phyloP scores from a whole-genome alignment of 2,888 invertebrate species.

The Julus scanicus region DNA sequence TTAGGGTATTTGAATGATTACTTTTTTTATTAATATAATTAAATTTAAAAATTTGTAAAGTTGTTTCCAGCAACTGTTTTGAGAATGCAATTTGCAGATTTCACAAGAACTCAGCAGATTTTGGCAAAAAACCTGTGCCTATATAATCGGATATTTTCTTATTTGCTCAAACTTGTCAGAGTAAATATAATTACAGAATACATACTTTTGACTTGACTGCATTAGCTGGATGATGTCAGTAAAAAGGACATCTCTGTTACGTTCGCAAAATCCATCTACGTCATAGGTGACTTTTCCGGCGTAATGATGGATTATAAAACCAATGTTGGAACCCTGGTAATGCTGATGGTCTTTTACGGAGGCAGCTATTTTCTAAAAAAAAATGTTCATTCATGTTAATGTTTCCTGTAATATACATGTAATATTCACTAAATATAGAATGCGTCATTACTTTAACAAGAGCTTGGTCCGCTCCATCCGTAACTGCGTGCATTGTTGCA shows the following conservation, averaged over 20 bases:
- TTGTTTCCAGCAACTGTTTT: no score
- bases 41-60: no score
- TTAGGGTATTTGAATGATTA: no score
- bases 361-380: slow-evolving; percentile 69
- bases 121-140: background rate
- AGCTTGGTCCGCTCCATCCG: slow-evolving; percentile 73
- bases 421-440: no score
- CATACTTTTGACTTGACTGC: slow-evolving; percentile 73
- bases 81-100: no score
- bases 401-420: background rate
- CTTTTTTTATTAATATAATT: no score
- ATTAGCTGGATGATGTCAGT: slow-evolving; percentile 75
- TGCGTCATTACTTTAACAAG: slow-evolving; percentile 68
- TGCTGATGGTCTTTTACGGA: slow-evolving; percentile 72
- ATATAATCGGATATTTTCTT: background rate
- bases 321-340: slow-evolving; percentile 70
- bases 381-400: background rate
- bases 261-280: slow-evolving; percentile 75
- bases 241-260: slow-evolving; percentile 76
- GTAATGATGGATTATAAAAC: slow-evolving; percentile 75
- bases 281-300: slow-evolving; percentile 75
- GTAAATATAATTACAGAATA: background rate
- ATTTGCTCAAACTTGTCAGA: background rate
- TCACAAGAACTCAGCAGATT: no score
- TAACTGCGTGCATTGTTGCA: slow-evolving; percentile 76